Evolutionary conservation across 2,888 invertebrate species (phyloP), one percentile per base, ranked within the genome.

Genomic region (Clistopyga incitator): DNA sequence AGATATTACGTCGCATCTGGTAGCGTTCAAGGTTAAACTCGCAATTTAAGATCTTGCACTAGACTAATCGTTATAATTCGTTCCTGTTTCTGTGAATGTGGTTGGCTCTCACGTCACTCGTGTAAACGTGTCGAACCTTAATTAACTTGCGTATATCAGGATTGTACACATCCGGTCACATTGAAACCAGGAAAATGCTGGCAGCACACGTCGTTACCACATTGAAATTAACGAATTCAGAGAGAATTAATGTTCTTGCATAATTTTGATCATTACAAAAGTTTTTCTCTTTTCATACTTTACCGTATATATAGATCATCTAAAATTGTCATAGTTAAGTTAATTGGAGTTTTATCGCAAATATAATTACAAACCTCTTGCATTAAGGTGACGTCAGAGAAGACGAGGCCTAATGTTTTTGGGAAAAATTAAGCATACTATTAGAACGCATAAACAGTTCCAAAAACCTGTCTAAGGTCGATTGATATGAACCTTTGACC

Each of bases 1-100:
- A 81, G 77, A 34, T 77, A 34, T 81, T 78, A 52, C 77, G 67
- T 78, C 76, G 52, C 42, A 25, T 59, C 18, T 64, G 64, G 29
- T 56, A 15, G 50, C 38, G n/a, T 50, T 59, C 75, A 65, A 71
- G 75, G 70, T 52, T 70, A 23, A 45, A 45, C 18, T 70, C 47
- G 25, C 64, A 61, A 29, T 25, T 76, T 64, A 50, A 54, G 59
- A 47, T 70, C 54, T 23, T 70, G 29, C 10, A 64, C 45, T 56
- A 10, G 25, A 42, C 42, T n/a, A 61, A 52, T 61, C 23, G 34
- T 74, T 52, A 29, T 59, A 61, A 72, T 72, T 68, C 65, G 13
- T 13, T 20, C 45, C 45, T 65, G 65, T 65, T 65, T 65, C 23
- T 56, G 45, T 45, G 15, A 15, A 3, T 15, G 45, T 13, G 20